Evolutionary conservation across 2,888 invertebrate species (phyloP).

Genomic region (Oligia fasciuncula): DNA sequence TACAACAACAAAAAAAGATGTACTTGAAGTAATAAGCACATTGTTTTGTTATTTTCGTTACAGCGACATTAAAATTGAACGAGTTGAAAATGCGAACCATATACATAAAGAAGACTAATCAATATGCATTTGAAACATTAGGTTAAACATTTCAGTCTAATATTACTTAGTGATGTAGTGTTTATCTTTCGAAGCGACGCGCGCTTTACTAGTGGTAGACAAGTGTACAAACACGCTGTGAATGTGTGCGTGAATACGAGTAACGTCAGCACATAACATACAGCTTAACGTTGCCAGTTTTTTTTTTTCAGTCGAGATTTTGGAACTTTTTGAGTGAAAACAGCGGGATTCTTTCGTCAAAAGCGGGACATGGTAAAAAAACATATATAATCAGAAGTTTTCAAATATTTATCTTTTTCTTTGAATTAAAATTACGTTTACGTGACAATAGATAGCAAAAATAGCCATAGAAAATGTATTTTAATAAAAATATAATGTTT

Average conservation of each 20-base stretch:
- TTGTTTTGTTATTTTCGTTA: conserved; percentile 36
- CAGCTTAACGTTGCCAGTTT: no score
- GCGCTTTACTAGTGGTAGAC: background rate
- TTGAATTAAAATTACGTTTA: no score
- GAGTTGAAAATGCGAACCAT: conserved; percentile 57
- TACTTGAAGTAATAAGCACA: conserved; percentile 3
- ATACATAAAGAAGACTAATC: conserved; percentile 24
- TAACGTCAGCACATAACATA: no score
- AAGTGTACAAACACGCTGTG: background rate
- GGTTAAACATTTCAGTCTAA: conserved; percentile 15
- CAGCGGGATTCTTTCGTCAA: no score
- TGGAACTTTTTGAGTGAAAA: no score
- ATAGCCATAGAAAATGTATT: no score
- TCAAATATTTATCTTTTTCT: no score
- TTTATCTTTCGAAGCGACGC: background rate
- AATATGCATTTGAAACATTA: conserved; percentile 14
- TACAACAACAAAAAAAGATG: background rate
- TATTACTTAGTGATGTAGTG: conserved; percentile 1
- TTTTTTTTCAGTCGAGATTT: no score
- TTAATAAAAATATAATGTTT: no score
- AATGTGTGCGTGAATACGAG: background rate
- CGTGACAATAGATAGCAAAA: no score
- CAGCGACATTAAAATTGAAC: conserved; percentile 53
- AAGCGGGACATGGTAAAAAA: no score
- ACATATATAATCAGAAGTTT: no score